Conservation (phyloP, 2,113 vertebrate genomes). For the Carassius carassius region DNA sequence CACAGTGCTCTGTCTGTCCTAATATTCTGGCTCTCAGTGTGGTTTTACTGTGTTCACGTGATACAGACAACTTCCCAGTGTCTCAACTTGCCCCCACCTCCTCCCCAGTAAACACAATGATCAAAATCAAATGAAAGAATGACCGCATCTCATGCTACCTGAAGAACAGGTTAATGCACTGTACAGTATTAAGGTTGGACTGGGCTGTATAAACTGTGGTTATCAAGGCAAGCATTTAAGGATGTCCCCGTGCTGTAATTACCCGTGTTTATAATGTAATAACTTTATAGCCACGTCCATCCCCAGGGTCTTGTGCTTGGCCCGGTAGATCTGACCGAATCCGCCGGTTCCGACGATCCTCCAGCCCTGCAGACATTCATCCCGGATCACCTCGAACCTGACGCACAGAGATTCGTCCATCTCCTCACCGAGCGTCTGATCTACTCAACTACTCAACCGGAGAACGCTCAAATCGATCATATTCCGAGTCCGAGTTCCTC, state of each 20-base stretch:
- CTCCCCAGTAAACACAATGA: neutral
- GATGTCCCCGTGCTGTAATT: constrained; percentile 18
- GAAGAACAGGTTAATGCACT: neutral
- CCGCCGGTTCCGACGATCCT: constrained; percentile 66
- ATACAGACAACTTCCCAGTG: neutral
- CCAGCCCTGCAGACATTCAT: constrained; percentile 59
- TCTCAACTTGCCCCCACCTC: neutral
- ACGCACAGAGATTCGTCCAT: neutral
- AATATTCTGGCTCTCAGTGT: neutral
- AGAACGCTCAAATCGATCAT: neutral
- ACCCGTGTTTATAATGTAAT: constrained; percentile 65
- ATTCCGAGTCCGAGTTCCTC: neutral
- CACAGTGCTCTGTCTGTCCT: no score
- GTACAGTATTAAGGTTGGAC: neutral
- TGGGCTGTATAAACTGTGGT: neutral
- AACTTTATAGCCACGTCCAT: constrained; percentile 66
- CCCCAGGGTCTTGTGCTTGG: constrained; percentile 61
- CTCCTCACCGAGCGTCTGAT: neutral
- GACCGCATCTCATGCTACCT: neutral
- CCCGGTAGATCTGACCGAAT: constrained; percentile 74
- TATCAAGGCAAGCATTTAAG: neutral
- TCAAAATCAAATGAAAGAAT: neutral
- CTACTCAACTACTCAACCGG: neutral
- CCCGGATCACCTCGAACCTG: constrained; percentile 12
- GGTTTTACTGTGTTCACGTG: neutral